These are phyloP conservation scores for Macrophya alboannulata DNA, from an alignment of 2,888 invertebrate genomes.

Conservation along the genomic window DNA sequence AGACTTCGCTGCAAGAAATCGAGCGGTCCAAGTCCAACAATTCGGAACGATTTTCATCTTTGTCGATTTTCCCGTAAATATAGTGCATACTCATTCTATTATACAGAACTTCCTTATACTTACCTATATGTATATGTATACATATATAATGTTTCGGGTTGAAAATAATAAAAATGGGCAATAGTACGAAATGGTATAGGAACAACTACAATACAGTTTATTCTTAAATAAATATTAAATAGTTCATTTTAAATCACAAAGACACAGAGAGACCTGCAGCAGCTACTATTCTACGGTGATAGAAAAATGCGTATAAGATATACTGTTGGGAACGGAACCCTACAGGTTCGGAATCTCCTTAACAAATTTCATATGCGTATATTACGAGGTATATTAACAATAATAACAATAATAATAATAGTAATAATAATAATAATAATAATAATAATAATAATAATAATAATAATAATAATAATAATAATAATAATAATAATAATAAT, in stretches of 20 bases:
- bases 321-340: background rate
- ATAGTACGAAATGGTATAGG: constrained; percentile 13
- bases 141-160: background rate
- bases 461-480: too few relatives aligned
- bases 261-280: background rate
- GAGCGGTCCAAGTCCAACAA: background rate
- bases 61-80: background rate
- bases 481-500: background rate
- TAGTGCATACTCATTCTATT: background rate
- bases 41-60: background rate
- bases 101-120: background rate
- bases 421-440: too few relatives aligned
- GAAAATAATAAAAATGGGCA: background rate
- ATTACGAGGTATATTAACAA: too few relatives aligned
- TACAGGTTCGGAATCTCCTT: background rate
- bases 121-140: too few relatives aligned
- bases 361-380: background rate
- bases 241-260: constrained; percentile 38
- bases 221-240: constrained; percentile 47
- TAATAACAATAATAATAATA: background rate
- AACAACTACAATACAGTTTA: constrained; percentile 43
- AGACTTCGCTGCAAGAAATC: too few relatives aligned
- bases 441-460: too few relatives aligned
- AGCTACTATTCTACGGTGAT: background rate
- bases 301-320: background rate